Evolutionary conservation across 2,797 vertebrate genomes (phyloP), one percentile per base, ranked within the genome.

Genomic region (Sparus aurata): DNA sequence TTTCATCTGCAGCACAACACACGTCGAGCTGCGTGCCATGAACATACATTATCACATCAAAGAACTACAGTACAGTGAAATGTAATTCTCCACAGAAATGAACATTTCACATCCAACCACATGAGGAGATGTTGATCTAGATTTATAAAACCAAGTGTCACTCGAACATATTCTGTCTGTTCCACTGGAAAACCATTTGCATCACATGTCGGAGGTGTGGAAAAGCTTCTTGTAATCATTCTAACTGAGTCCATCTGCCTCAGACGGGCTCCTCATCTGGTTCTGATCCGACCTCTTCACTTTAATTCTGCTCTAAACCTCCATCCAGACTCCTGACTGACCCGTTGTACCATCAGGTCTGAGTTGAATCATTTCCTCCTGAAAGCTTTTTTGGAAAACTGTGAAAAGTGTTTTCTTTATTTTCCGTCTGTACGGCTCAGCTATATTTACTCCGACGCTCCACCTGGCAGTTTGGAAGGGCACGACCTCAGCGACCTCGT

Each of bases 381-480:
- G 18, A 54, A 34, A 38, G 17, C 45, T 9, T n/a, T 23, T 8
- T 15, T 12, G n/a, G 11, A 43, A 47, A 27, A 53, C 54, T 11
- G 38, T 53, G 53, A 59, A 27, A 52, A 71, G 41, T 76, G 13
- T 11, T 12, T 34, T 53, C 62, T 63, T 74, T 59, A 59, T 72
- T 72, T 82, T 82, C 73, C 54, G 9, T 58, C 59, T 65, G 58
- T 27, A 34, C 73, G 64, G 61, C 43, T 62, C 22, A 62, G 69
- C 70, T 75, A 1, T 66, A 68, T 81, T 75, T 70, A 75, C 49
- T 41, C 23, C 9, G 64, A 77, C 68, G 45, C 72, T 75, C 76
- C 85, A 85, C 73, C 79, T 80, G 79, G 30, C 41, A 59, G 63
- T 82, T 77, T 75, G 16, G 53, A 78, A 73, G 52, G 41, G 57